Evolutionary conservation across 2,888 invertebrate genomes (phyloP).

Genomic region (Aphidoletes aphidimyza): DNA sequence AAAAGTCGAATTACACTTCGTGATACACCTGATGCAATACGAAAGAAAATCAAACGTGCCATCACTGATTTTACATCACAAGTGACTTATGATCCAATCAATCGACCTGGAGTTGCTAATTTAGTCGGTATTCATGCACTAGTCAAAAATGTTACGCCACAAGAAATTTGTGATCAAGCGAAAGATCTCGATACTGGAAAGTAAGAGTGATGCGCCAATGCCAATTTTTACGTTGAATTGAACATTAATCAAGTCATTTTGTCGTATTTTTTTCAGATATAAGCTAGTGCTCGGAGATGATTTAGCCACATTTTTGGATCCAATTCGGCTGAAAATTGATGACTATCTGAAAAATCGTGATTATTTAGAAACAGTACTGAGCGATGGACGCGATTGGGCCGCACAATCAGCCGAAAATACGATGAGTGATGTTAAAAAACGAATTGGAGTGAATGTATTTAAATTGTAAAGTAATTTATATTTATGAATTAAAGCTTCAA

Average conservation of each 20-base stretch:
- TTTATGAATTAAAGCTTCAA: neutral
- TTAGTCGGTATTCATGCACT: constrained; percentile 85
- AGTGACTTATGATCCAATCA: constrained; percentile 82
- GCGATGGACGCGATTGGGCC: constrained; percentile 74
- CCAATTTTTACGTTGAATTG: neutral
- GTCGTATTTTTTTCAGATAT: constrained; percentile 68
- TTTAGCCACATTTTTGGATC: constrained; percentile 75
- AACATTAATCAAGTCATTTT: neutral
- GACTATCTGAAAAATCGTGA: constrained; percentile 71
- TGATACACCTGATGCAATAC: constrained; percentile 77
- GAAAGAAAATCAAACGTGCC: constrained; percentile 83
- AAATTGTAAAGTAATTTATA: neutral
- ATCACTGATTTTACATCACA: constrained; percentile 88
- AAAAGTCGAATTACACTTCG: constrained; percentile 82
- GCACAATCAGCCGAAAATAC: constrained; percentile 71
- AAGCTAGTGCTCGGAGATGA: constrained; percentile 79
- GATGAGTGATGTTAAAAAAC: constrained; percentile 72
- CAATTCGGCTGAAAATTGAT: constrained; percentile 73
- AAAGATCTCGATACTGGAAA: constrained; percentile 77
- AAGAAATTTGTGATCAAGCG: constrained; percentile 76
- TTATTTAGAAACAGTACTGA: constrained; percentile 73
- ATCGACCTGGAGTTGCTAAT: constrained; percentile 90
- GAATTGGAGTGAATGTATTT: constrained; percentile 68
- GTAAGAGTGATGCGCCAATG: no score
- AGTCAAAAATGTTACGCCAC: constrained; percentile 73